phyloP scores from a whole-genome alignment of 2,888 invertebrate species.

The Cistogaster globosa region DNA sequence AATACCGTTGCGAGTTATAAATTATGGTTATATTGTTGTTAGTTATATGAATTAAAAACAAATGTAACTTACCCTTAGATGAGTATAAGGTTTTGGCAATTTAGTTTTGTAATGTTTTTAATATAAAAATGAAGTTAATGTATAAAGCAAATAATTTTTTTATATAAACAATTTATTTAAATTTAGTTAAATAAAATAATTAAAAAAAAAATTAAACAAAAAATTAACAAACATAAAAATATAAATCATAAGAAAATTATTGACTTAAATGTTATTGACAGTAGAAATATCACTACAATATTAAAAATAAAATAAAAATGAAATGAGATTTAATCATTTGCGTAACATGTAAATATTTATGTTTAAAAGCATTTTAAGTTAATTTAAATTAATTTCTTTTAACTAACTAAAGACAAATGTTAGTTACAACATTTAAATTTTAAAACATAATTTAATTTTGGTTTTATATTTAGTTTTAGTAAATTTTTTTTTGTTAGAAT shows the following conservation, averaged over 20 bases:
- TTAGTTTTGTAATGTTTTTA: conserved; percentile 26
- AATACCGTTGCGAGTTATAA: conserved; percentile 46
- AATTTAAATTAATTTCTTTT: conserved; percentile 8
- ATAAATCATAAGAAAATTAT: conserved; percentile 43
- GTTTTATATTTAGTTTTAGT: conserved; percentile 6
- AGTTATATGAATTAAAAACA: neutral
- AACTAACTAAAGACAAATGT: conserved; percentile 30
- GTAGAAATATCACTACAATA: conserved; percentile 67
- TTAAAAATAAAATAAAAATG: conserved; percentile 35
- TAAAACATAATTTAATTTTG: conserved; percentile 5
- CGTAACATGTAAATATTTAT: neutral
- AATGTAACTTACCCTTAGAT: conserved; percentile 63
- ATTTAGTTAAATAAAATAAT: conserved; percentile 62
- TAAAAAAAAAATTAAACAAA: conserved; percentile 34
- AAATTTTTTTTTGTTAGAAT: conserved; percentile 19
- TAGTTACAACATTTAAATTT: conserved; percentile 35
- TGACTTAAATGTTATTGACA: conserved; percentile 69
- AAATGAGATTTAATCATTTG: conserved; percentile 23
- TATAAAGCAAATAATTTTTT: conserved; percentile 48
- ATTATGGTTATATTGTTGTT: too few species aligned
- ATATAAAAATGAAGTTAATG: conserved; percentile 44
- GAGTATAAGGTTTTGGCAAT: conserved; percentile 54
- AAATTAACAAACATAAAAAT: conserved; percentile 5
- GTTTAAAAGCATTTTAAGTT: neutral
- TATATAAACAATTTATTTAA: conserved; percentile 69